Conservation (phyloP, 2,888 invertebrate genomes). For the Mactromeris polynyma region DNA sequence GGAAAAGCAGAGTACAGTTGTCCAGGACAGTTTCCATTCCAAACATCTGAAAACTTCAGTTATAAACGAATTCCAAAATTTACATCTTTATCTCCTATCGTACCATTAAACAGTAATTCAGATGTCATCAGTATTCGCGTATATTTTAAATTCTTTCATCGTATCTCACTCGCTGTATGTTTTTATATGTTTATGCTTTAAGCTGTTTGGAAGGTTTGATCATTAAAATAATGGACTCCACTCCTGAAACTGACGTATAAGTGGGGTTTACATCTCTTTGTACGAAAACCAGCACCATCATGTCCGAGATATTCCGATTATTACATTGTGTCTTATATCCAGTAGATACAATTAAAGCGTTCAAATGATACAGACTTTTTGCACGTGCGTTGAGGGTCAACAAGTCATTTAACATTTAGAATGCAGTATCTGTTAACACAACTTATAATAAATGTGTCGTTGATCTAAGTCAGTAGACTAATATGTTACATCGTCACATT, state of each 20-base stretch:
- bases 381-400: not conserved
- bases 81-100: slow-evolving; percentile 18
- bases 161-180: not conserved
- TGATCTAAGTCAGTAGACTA: not conserved
- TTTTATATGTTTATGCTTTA: slow-evolving; percentile 27
- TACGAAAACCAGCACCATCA: not conserved
- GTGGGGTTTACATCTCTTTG: slow-evolving; percentile 3
- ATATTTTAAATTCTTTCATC: slow-evolving; percentile 27
- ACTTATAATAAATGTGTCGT: not conserved
- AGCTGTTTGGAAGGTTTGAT: not conserved
- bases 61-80: slow-evolving; percentile 33
- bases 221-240: slow-evolving; percentile 26
- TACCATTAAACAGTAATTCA: slow-evolving; percentile 31
- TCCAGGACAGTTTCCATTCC: slow-evolving; percentile 9
- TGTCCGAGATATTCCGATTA: not conserved
- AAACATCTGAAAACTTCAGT: slow-evolving; percentile 23
- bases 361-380: not conserved
- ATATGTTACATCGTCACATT: not conserved
- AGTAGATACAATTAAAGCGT: not conserved
- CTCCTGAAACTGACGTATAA: slow-evolving; percentile 10
- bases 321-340: not conserved
- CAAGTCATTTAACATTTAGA: no score
- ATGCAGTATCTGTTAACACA: not conserved
- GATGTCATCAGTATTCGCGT: slow-evolving; percentile 29
- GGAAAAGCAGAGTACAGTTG: slow-evolving; percentile 16